Evolutionary conservation across 1,140 invertebrate genomes (phyloP), one percentile per base, ranked within the genome.

Genomic region (Schlechtendalia chinensis): DNA sequence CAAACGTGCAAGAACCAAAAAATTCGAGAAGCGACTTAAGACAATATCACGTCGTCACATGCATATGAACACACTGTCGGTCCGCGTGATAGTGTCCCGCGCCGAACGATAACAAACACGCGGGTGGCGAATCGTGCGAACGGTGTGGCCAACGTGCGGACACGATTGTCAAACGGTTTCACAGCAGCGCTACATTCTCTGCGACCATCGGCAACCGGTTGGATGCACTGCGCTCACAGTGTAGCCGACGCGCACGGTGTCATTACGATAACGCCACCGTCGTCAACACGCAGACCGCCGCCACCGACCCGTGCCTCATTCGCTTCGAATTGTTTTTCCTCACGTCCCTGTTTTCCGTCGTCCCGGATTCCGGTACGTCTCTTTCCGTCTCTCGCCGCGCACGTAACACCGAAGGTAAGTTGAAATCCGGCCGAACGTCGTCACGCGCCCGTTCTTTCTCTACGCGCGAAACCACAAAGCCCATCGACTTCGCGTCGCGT

Each of bases 331-430:
- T 75, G 54, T 75, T 56, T n/a, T n/a, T n/a, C 29, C 14, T 1
- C n/a, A 45, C 16, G n/a, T 39, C n/a, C n/a, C n/a, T 17, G 32
- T 17, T 39, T 69, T 59, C 27, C 50, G 47, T 32, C 27, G 8
- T 56, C 24, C 54, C 56, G 72, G n/a, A 24, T 77, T 77, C 74
- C 54, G 32, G 59, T 29, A 39, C 45, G 10, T 59, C 59, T 58
- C 32, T 0, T 10, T 17, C 45, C 56, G 22, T 56, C 14, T 39
- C 56, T 27, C 1, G 14, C 47, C 47, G 47, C 14, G 17, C 24
- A 74, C 50, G 32, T 5, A 63, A 67, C 8, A 39, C 4, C n/a
- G 14, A 50, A 69, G 8, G 67, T 69, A 69, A 69, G 45, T n/a
- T 16, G 22, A 10, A 27, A 17, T 27, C 1, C 14, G 11, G 12